Percentiles rank a stretch among this genome's conserved stretches.
These are phyloP conservation scores for Diuraphis noxia DNA, from an alignment of 1,140 invertebrate species.

Conservation along the genomic window DNA sequence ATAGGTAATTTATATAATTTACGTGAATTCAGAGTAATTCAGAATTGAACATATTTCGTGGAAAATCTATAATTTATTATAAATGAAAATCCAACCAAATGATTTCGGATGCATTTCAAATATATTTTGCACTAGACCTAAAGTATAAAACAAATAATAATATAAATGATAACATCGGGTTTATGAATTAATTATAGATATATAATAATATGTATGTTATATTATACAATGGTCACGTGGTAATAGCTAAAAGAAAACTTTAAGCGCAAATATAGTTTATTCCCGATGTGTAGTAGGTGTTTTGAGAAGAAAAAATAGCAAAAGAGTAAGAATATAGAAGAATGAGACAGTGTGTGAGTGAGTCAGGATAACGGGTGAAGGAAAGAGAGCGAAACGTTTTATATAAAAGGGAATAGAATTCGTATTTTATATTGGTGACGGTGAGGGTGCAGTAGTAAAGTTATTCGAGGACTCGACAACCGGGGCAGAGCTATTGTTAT, in stretches of 20 bases:
- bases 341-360: not conserved
- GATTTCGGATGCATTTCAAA: not conserved
- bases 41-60: no score
- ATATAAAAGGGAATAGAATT: slow-evolving; percentile 47
- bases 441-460: slow-evolving; percentile 44
- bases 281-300: not conserved
- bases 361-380: not conserved
- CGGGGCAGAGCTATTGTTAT: slow-evolving; percentile 49
- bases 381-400: slow-evolving; percentile 7
- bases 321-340: not conserved
- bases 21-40: no score
- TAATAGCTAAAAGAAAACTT: not conserved
- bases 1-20: no score
- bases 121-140: not conserved
- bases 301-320: not conserved
- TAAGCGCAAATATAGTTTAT: not conserved
- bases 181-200: not conserved
- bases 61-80: not conserved
- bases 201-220: not conserved
- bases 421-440: slow-evolving; percentile 46
- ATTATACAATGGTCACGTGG: not conserved
- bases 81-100: not conserved
- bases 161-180: not conserved
- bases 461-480: slow-evolving; percentile 46
- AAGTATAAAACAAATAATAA: not conserved